These are phyloP conservation scores for Phyllostomus hastatus DNA, from an alignment of 2,113 vertebrate genomes.

Conservation along the genomic window DNA sequence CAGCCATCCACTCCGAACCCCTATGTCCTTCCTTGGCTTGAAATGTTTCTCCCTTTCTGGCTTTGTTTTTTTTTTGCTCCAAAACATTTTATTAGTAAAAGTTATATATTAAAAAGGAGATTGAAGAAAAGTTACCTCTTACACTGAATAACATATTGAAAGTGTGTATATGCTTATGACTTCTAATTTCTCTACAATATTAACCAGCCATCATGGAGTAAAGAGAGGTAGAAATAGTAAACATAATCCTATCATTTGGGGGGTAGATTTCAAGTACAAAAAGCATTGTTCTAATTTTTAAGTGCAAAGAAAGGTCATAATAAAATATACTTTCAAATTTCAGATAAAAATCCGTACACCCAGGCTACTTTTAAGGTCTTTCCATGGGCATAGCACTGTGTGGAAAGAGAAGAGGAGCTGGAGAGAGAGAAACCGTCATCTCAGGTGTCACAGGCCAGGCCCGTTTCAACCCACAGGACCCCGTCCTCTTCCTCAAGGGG, in stretches of 20 bases:
- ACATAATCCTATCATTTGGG: neutral
- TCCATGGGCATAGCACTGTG: conserved; percentile 56
- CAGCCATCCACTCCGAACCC: no score
- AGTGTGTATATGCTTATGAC: neutral
- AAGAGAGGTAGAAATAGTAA: neutral
- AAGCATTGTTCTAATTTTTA: conserved; percentile 66
- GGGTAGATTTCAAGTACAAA: conserved; percentile 69
- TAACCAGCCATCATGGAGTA: conserved; percentile 9
- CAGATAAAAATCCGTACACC: conserved; percentile 78
- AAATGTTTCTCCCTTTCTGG: neutral
- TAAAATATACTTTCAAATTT: conserved; percentile 74
- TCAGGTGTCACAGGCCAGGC: conserved; percentile 86
- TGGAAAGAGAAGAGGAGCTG: conserved; percentile 22
- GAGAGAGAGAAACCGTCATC: neutral
- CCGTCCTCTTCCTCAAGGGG: conserved; percentile 93
- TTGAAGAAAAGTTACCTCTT: conserved; percentile 66
- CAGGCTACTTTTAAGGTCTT: conserved; percentile 73
- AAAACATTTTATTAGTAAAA: conserved; percentile 86
- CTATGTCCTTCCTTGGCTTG: neutral
- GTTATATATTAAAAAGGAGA: conserved; percentile 71
- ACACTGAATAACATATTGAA: conserved; percentile 67
- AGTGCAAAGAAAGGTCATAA: conserved; percentile 76
- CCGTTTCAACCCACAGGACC: conserved; percentile 90
- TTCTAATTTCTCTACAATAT: conserved; percentile 72
- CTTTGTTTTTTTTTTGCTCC: conserved; percentile 69